Conservation (phyloP, 2,113 vertebrate genomes). For the Percina caprodes region DNA sequence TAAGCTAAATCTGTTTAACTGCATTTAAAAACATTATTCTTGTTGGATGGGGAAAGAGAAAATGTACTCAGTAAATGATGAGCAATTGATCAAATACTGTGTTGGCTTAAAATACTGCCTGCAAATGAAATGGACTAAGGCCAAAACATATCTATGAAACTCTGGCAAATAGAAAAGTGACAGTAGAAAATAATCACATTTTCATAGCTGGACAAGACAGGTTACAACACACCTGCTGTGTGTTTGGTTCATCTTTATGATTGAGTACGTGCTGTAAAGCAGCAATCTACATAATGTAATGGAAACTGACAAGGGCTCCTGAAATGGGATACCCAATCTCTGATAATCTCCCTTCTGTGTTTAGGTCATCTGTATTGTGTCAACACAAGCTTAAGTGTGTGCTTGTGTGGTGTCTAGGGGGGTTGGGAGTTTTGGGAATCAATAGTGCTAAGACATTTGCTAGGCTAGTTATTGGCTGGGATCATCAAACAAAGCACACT, state of each 20-base stretch:
- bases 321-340: slow-evolving; percentile 44
- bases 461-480: slow-evolving; percentile 60
- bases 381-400: slow-evolving; percentile 57
- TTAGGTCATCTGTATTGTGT: slow-evolving; percentile 72
- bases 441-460: slow-evolving; percentile 71
- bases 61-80: slow-evolving; percentile 29
- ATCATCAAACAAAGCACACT: slow-evolving; percentile 78
- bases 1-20: slow-evolving; percentile 19
- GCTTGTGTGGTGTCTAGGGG: slow-evolving; percentile 36
- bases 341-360: slow-evolving; percentile 56
- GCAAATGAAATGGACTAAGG: background rate
- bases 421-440: slow-evolving; percentile 65
- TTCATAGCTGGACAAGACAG: background rate
- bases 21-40: background rate
- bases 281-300: slow-evolving; percentile 41
- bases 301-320: slow-evolving; percentile 45
- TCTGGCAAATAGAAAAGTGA: slow-evolving; percentile 2
- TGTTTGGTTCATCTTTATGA: slow-evolving; percentile 28
- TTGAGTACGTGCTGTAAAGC: slow-evolving; percentile 7
- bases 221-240: slow-evolving; percentile 1
- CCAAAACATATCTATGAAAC: slow-evolving; percentile 40
- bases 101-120: slow-evolving; percentile 31
- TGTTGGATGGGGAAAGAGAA: background rate
- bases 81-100: slow-evolving; percentile 34
- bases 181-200: slow-evolving; percentile 29